A percentile compares a stretch with the other conserved stretches of the same genome.
Conservation (phyloP, 2,113 vertebrate genomes). For the Platysternon megacephalum region DNA sequence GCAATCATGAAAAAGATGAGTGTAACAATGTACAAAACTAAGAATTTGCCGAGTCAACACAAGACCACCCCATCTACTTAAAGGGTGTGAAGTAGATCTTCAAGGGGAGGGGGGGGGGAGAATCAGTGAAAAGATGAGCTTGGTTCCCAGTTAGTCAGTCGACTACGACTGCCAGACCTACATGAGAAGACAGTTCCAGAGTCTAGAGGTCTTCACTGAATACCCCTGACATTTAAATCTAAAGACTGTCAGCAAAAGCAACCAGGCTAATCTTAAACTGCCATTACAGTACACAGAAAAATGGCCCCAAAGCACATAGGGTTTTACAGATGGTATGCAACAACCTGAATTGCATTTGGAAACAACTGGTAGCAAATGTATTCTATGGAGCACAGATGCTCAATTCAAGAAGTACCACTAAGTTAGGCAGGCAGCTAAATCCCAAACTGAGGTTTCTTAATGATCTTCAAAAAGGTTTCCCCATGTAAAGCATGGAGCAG, state of each 20-base stretch:
- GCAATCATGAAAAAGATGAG: no score
- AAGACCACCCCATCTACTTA: background rate
- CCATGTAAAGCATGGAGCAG: background rate
- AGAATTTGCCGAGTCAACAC: background rate
- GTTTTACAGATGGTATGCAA: background rate
- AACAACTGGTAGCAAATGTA: background rate
- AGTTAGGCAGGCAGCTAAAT: background rate
- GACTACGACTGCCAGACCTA: background rate
- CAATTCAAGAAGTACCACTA: background rate
- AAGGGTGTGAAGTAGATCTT: background rate
- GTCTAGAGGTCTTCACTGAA: background rate
- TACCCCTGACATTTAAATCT: background rate
- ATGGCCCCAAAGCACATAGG: background rate
- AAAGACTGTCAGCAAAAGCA: background rate
- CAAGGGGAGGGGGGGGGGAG: no score
- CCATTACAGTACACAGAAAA: background rate
- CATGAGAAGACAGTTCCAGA: background rate
- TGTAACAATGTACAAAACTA: background rate
- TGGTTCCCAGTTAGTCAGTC: fast-evolving
- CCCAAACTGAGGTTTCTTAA: background rate
- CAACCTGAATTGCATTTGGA: background rate
- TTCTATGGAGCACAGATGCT: background rate
- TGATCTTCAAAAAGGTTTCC: background rate
- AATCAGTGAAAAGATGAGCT: background rate
- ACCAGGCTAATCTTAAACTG: background rate